phyloP scores from a whole-genome alignment of 2,797 vertebrate species.

The Dallia pectoralis region DNA sequence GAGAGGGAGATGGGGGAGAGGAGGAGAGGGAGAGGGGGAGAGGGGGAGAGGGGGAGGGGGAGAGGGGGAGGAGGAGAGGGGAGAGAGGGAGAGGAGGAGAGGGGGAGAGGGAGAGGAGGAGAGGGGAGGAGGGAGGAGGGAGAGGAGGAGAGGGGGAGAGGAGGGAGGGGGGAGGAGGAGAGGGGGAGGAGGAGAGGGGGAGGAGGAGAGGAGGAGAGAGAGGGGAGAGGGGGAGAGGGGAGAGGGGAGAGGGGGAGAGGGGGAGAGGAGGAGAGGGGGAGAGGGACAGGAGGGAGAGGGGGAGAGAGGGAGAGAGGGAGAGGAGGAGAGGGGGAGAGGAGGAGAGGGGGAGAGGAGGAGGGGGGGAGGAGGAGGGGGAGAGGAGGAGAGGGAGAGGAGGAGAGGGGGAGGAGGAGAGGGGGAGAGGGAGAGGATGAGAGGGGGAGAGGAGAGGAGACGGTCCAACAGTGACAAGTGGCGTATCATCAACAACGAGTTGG shows the following conservation, averaged over 20 bases:
- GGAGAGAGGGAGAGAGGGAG: background rate
- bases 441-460: too few relatives aligned
- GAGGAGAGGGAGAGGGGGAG: slow-evolving; percentile 2
- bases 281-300: slow-evolving; percentile 13
- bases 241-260: background rate
- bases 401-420: background rate
- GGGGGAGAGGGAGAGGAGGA: slow-evolving; percentile 1
- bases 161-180: slow-evolving; percentile 6
- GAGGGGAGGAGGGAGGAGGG: background rate
- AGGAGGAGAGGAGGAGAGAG: background rate
- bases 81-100: background rate
- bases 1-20: background rate
- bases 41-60: background rate
- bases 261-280: background rate
- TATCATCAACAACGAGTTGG: background rate
- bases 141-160: background rate
- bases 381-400: background rate
- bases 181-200: background rate
- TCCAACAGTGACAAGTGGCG: background rate
- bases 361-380: slow-evolving; percentile 6
- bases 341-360: background rate
- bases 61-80: slow-evolving; percentile 7
- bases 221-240: slow-evolving; percentile 4
- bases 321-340: slow-evolving; percentile 5
- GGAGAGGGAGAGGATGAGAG: background rate